These are phyloP conservation scores for Carcina quercana DNA, from an alignment of 2,888 invertebrate species.

Conservation along the genomic window DNA sequence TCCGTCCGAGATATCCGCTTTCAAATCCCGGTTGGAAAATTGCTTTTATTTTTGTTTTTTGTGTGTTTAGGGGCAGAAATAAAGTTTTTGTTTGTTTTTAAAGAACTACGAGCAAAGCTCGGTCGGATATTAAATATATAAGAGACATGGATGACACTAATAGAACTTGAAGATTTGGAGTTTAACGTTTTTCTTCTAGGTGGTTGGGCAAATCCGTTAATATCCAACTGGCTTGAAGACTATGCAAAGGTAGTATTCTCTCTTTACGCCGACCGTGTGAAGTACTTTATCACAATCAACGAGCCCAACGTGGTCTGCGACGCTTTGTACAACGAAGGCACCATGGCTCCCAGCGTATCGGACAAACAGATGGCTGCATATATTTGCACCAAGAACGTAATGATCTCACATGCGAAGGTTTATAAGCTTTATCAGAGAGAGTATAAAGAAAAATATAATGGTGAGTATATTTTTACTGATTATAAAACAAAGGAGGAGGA, in stretches of 20 bases:
- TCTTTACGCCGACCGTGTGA: constrained; percentile 76
- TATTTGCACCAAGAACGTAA: constrained; percentile 76
- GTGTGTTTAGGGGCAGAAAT: too few species aligned
- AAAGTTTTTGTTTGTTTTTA: too few species aligned
- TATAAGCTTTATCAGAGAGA: constrained; percentile 74
- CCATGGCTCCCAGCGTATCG: constrained; percentile 37
- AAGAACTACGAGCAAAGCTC: too few species aligned
- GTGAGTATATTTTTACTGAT: constrained; percentile 26
- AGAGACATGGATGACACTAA: neutral
- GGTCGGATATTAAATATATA: neutral
- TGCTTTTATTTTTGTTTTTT: too few species aligned
- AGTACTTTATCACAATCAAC: constrained; percentile 82
- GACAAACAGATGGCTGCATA: constrained; percentile 68
- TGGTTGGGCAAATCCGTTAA: constrained; percentile 78
- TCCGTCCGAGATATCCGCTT: too few species aligned
- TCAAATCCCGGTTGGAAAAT: too few species aligned
- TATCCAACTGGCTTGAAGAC: constrained; percentile 76
- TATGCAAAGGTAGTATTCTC: constrained; percentile 73
- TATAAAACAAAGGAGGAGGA: neutral
- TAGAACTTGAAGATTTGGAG: neutral
- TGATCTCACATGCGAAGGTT: constrained; percentile 80
- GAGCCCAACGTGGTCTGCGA: constrained; percentile 73
- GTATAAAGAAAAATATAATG: constrained; percentile 64
- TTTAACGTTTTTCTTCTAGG: constrained; percentile 51
- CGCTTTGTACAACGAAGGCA: constrained; percentile 44